Base-by-base conservation (phyloP, 2,113 vertebrate species). In the Pygoscelis antarcticus region DNA sequence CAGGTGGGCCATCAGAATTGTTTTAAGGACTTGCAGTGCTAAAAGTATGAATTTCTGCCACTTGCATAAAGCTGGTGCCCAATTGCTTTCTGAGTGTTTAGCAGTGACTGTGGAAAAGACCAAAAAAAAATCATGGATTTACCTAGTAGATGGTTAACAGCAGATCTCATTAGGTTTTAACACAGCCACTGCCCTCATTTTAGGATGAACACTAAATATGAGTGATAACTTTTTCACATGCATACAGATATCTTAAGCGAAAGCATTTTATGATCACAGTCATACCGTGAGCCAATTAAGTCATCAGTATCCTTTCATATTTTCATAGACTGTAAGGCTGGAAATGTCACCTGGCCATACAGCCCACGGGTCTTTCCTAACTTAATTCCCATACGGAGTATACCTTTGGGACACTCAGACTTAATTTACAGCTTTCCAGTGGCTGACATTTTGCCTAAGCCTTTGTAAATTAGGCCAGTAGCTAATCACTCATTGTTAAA, bases 211-310 rank as follows among this genome's bases (percentile, higher is more conserved):
- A 21, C 26, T 65, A 30, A 77, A 89, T 3, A 3, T 47, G 71
- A n/a, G 34, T 14, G 16, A 36, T 55, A 38, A 6, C 29, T 49
- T 94, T 75, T 72, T 40, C 44, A 65, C 60, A 16, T 8, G 55
- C 34, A n/a, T 10, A 20, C 30, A 60, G 57, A 13, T 27, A 8
- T 11, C 10, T 74, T 78, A 72, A 91, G 26, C 40, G 44, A 66
- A 89, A 93, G 51, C 11, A 22, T 34, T 47, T 74, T 23, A 49
- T 27, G 76, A 27, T 42, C 2, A 0, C 3, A 52, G 19, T 55
- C 34, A 23, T n/a, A 40, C 10, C 0, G 0, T 38, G 27, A 87
- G 25, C 15, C 22, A 44, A 5, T 54, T 11, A 60, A 54, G 14
- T 27, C 34, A 89, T 36, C 29, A 30, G 26, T 68, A 40, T 13